A percentile compares a stretch with the other conserved stretches of the same genome.
Evolutionary conservation across 2,797 vertebrate genomes (phyloP).

Genomic region (Simalia tracyae): DNA sequence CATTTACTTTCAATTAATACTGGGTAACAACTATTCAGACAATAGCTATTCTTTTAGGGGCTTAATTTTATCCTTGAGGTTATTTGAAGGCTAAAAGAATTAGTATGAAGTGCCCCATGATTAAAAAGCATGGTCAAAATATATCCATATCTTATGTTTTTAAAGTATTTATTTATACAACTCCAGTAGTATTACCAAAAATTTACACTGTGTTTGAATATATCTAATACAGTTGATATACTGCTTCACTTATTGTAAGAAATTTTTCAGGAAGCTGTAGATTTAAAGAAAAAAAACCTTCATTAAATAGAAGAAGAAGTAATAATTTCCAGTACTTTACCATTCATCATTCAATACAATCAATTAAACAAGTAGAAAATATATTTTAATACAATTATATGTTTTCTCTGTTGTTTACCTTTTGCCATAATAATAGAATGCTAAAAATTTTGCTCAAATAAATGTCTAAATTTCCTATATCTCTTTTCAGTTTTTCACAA

Average conservation of each 20-base stretch:
- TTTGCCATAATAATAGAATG: neutral
- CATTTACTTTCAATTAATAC: neutral
- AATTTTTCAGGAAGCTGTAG: neutral
- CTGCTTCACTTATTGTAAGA: neutral
- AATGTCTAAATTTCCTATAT: neutral
- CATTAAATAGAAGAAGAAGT: neutral
- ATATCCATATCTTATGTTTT: neutral
- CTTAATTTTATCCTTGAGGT: neutral
- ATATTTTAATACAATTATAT: neutral
- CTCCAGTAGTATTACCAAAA: neutral
- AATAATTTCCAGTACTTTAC: neutral
- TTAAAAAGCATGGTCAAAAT: neutral
- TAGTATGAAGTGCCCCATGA: neutral
- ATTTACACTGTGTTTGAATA: neutral
- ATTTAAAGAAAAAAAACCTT: neutral
- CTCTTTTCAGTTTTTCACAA: neutral
- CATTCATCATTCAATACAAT: neutral
- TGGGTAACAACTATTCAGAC: neutral
- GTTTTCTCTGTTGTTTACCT: neutral
- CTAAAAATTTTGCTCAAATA: no score
- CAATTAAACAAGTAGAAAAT: neutral
- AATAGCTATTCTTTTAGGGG: neutral
- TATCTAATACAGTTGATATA: neutral
- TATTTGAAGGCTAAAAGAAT: no score
- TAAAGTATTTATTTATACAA: neutral